Conservation (phyloP, 1,140 invertebrate species). For the Venturia canescens region DNA sequence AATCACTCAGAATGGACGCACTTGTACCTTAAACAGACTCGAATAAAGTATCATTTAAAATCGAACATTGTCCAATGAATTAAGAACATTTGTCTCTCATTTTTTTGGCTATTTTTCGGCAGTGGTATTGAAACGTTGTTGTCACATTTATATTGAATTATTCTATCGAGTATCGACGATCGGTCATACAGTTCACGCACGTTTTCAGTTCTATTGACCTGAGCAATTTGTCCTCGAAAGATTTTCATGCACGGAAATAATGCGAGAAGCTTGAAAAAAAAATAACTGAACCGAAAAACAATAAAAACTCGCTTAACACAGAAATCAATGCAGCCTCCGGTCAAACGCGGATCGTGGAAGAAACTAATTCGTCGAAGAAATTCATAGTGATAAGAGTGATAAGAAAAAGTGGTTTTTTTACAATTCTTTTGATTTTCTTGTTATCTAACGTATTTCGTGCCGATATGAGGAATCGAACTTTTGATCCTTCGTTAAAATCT, state of each 20-base stretch:
- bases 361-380: neutral
- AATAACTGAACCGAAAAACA: too few species aligned
- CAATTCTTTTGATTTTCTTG: neutral
- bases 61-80: neutral
- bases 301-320: neutral
- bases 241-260: neutral
- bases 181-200: neutral
- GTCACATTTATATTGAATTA: neutral
- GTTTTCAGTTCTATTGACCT: neutral
- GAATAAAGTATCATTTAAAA: slow-evolving; percentile 23
- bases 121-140: slow-evolving; percentile 4
- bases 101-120: too few species aligned
- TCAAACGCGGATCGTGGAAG: neutral
- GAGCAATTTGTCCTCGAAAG: neutral
- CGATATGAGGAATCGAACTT: slow-evolving; percentile 1
- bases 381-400: neutral
- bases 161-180: neutral
- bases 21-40: slow-evolving; percentile 75
- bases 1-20: slow-evolving; percentile 60
- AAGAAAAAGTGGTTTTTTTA: neutral
- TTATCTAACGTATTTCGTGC: neutral
- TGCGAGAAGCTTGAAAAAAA: too few species aligned
- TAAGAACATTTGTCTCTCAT: neutral
- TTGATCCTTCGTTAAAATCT: neutral
- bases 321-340: neutral